phyloP scores from a whole-genome alignment of 2,888 invertebrate species.

The Apantesis nais region DNA sequence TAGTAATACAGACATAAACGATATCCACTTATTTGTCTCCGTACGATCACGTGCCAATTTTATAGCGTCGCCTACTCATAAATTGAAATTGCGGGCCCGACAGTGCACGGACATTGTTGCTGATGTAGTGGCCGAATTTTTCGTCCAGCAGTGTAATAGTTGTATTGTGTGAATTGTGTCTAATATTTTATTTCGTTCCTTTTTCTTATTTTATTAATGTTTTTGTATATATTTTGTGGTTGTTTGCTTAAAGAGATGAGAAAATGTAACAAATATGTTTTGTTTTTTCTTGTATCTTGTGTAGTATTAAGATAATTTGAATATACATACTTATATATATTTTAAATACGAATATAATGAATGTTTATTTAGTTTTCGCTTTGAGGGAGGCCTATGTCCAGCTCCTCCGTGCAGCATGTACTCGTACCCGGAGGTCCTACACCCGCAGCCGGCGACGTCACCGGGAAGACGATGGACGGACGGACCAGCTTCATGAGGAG shows the following conservation, averaged over 20 bases:
- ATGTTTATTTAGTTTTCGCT: too few relatives aligned
- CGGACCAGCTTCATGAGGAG: too few relatives aligned
- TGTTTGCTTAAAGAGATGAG: conserved; percentile 4
- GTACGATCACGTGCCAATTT: conserved; percentile 81
- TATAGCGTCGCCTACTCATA: conserved; percentile 78
- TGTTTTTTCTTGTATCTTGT: not conserved
- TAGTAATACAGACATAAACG: conserved; percentile 69
- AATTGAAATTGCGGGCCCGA: conserved; percentile 77
- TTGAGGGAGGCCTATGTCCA: too few relatives aligned
- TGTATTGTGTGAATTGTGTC: conserved; percentile 25
- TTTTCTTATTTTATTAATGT: conserved; percentile 10
- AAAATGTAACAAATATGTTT: conserved; percentile 5
- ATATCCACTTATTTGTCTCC: conserved; percentile 76
- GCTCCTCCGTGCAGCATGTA: too few relatives aligned
- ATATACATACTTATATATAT: not conserved
- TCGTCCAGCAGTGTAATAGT: conserved; percentile 38
- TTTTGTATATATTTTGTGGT: conserved; percentile 3
- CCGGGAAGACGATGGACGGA: too few relatives aligned
- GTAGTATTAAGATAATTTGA: not conserved
- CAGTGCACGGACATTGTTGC: conserved; percentile 61
- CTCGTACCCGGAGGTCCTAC: too few relatives aligned
- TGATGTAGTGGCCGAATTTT: conserved; percentile 64
- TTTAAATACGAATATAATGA: not conserved
- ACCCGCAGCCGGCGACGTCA: too few relatives aligned
- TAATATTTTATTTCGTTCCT: conserved; percentile 19